Percentiles rank a stretch among this genome's conserved stretches.
Conservation (phyloP, 2,797 vertebrate genomes). For the Pseudomugil gertrudae region DNA sequence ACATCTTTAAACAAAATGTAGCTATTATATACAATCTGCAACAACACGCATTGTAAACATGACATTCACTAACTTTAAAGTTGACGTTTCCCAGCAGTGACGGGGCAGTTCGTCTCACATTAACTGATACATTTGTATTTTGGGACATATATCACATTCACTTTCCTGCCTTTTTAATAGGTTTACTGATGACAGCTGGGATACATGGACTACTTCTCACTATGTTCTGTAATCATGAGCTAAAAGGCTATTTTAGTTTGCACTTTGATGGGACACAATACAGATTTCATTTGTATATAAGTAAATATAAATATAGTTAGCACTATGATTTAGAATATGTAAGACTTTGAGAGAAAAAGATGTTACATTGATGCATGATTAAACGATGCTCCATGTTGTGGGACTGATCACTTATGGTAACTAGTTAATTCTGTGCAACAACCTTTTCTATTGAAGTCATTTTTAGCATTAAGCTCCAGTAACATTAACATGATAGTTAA, state of each 20-base stretch:
- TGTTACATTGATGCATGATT: neutral
- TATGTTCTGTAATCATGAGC: conserved; percentile 84
- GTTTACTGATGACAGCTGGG: conserved; percentile 73
- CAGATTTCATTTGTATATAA: conserved; percentile 34
- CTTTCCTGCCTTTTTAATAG: conserved; percentile 62
- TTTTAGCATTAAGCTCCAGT: neutral
- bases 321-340: conserved; percentile 37
- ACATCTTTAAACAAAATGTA: conserved; percentile 22
- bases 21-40: conserved; percentile 52
- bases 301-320: neutral
- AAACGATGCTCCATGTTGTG: neutral
- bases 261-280: conserved; percentile 64
- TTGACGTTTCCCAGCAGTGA: conserved; percentile 59
- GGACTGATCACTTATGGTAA: neutral
- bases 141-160: conserved; percentile 72
- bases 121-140: conserved; percentile 71
- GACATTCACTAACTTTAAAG: conserved; percentile 55
- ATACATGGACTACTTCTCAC: conserved; percentile 79
- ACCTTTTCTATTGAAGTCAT: neutral
- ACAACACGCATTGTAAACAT: conserved; percentile 54
- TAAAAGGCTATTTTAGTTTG: conserved; percentile 82
- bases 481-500: neutral
- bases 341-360: conserved; percentile 15
- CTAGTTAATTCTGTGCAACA: neutral
- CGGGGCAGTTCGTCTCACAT: conserved; percentile 61